A percentile compares a stretch with the other conserved stretches of the same genome.
Conservation (phyloP, 2,888 invertebrate genomes). For the Pinctada fucata region DNA sequence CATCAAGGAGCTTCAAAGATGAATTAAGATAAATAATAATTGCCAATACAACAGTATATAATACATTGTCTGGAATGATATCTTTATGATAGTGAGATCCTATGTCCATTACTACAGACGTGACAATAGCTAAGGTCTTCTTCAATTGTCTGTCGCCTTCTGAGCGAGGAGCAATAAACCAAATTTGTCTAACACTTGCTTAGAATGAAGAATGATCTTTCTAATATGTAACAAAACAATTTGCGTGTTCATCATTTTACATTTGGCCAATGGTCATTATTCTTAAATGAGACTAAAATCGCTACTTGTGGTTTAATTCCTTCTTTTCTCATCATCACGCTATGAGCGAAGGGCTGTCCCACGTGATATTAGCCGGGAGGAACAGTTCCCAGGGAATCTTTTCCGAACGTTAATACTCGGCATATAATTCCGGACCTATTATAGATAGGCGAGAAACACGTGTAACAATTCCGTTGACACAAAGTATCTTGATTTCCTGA, state of each 20-base stretch:
- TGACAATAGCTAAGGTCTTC: neutral
- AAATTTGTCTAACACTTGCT: neutral
- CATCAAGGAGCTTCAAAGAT: too few species aligned
- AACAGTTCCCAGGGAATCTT: neutral
- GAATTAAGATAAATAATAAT: too few species aligned
- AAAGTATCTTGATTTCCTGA: slow-evolving; percentile 4
- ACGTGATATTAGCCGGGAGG: neutral
- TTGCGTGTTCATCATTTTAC: slow-evolving; percentile 3
- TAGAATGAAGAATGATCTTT: slow-evolving; percentile 1
- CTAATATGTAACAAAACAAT: slow-evolving; percentile 1
- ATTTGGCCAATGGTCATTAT: slow-evolving; percentile 2
- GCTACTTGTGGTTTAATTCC: neutral
- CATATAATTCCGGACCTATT: slow-evolving; percentile 11
- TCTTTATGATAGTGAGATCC: too few species aligned
- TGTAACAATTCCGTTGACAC: slow-evolving; percentile 30
- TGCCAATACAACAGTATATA: too few species aligned
- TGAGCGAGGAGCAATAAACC: neutral
- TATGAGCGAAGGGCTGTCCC: neutral
- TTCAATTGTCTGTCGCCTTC: neutral
- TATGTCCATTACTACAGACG: neutral
- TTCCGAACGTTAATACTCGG: neutral
- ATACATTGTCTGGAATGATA: too few species aligned
- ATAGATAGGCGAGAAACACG: slow-evolving; percentile 19
- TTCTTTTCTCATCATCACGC: neutral
- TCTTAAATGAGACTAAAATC: neutral